phyloP scores from a whole-genome alignment of 2,888 invertebrate genomes.

The Aphidius colemani region DNA sequence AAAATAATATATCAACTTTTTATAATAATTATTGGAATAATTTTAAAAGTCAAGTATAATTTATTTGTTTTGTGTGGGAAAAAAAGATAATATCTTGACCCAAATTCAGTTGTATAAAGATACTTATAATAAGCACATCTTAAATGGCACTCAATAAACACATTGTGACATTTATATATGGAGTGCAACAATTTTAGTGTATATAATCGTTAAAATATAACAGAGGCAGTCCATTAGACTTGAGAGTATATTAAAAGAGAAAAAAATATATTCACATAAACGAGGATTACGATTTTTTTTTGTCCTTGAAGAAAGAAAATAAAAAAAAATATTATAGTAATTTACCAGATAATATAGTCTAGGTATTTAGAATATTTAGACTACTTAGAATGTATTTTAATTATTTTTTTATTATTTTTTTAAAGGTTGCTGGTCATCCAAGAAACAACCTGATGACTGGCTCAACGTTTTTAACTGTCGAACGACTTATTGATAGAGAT shows the following conservation, averaged over 20 bases:
- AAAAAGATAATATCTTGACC: constrained; percentile 7
- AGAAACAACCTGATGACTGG: constrained; percentile 78
- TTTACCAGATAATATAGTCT: too few relatives aligned
- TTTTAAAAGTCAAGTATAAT: background rate
- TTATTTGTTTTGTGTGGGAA: background rate
- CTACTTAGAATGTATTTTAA: constrained; percentile 14
- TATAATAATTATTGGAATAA: background rate
- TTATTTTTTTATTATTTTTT: constrained; percentile 27
- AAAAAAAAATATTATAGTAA: background rate
- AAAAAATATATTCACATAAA: constrained; percentile 24
- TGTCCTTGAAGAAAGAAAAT: constrained; percentile 26
- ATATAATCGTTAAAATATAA: constrained; percentile 1
- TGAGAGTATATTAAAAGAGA: background rate
- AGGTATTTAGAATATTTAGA: background rate
- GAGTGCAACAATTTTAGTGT: background rate
- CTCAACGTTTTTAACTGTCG: constrained; percentile 74
- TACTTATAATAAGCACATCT: background rate
- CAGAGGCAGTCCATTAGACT: constrained; percentile 24
- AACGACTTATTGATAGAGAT: constrained; percentile 67
- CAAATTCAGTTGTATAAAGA: background rate
- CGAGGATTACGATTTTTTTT: constrained; percentile 24
- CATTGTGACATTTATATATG: background rate
- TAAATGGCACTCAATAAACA: constrained; percentile 4
- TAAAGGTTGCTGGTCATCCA: constrained; percentile 78
- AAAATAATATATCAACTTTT: background rate